Evolutionary conservation across 2,888 invertebrate species (phyloP).

Genomic region (Harpagoxenus sublaevis): DNA sequence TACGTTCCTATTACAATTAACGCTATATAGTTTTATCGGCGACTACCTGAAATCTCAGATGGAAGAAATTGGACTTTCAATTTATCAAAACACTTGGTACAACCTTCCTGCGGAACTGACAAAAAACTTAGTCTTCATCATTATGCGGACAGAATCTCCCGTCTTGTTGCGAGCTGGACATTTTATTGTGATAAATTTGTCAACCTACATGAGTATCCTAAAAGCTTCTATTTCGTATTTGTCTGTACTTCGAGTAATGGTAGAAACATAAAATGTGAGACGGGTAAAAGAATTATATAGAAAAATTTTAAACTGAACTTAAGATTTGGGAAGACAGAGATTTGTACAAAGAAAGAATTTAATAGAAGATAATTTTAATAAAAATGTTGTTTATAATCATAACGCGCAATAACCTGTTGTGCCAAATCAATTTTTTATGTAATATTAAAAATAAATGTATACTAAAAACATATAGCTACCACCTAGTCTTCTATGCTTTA

Average conservation of each 20-base stretch:
- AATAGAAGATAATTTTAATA: background rate
- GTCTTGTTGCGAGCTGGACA: slow-evolving; percentile 66
- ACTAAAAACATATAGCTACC: background rate
- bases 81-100: slow-evolving; percentile 69
- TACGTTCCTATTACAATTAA: slow-evolving; percentile 66
- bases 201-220: slow-evolving; percentile 67
- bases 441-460: background rate
- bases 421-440: slow-evolving; percentile 7
- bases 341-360: background rate
- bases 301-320: background rate
- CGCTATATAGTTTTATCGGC: slow-evolving; percentile 70
- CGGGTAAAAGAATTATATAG: background rate
- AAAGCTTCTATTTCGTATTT: slow-evolving; percentile 72
- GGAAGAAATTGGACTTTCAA: slow-evolving; percentile 62
- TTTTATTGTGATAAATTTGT: slow-evolving; percentile 66
- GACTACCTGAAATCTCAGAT: slow-evolving; percentile 71
- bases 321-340: background rate
- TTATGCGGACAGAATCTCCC: slow-evolving; percentile 69
- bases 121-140: slow-evolving; percentile 66
- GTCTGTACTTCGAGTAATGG: slow-evolving; percentile 67
- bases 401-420: background rate
- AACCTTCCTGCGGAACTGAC: slow-evolving; percentile 61
- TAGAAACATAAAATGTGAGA: slow-evolving; percentile 1
- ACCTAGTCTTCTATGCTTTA: background rate
- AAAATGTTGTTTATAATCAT: background rate